A percentile compares a stretch with the other conserved stretches of the same genome.
Conservation (phyloP, 2,113 vertebrate genomes). For the Heterocephalus glaber region DNA sequence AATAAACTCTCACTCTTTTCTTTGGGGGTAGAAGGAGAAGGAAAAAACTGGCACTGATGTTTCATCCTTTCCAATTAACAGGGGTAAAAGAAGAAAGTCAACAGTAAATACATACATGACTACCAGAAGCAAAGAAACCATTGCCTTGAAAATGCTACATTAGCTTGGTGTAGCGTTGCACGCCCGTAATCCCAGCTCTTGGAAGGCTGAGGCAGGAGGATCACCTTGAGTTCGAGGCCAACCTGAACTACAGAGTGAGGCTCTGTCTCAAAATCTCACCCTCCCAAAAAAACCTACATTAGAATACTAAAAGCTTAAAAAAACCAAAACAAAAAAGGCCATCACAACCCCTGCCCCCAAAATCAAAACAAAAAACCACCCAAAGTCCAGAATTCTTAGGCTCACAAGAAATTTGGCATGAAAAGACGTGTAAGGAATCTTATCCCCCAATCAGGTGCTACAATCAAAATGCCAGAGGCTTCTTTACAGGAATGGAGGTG, state of each 20-base stretch:
- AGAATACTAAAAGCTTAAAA: conserved; percentile 30
- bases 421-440: conserved; percentile 31
- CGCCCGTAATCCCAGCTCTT: background rate
- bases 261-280: background rate
- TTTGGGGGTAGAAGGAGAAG: background rate
- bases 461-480: background rate
- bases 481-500: background rate
- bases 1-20: conserved; percentile 43
- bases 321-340: background rate
- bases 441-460: background rate
- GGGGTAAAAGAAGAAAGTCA: conserved; percentile 24
- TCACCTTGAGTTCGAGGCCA: background rate
- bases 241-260: background rate
- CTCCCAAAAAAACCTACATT: background rate
- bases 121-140: conserved; percentile 47
- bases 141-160: conserved; percentile 26
- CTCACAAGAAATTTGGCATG: conserved; percentile 42
- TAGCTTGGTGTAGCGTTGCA: background rate
- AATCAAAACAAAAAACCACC: background rate
- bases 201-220: background rate
- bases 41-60: background rate
- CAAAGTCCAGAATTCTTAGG: conserved; percentile 29
- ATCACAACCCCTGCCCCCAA: background rate
- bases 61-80: conserved; percentile 33
- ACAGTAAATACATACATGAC: conserved; percentile 35